These are phyloP conservation scores for Hemibagrus wyckioides DNA, from an alignment of 2,113 vertebrate genomes.

Conservation along the genomic window DNA sequence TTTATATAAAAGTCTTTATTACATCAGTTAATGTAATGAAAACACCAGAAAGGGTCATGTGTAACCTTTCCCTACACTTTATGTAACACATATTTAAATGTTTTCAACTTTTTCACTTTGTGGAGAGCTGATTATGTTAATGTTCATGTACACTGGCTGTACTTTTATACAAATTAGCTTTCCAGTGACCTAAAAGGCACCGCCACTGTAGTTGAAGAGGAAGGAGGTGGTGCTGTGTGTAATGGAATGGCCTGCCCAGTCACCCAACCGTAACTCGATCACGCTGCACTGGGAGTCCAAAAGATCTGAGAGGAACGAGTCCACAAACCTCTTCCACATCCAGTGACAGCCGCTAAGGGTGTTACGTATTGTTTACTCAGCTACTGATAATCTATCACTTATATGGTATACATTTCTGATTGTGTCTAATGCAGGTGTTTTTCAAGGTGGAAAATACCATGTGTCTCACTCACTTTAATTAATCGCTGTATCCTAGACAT, in stretches of 20 bases:
- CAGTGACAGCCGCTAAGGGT: background rate
- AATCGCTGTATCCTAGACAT: background rate
- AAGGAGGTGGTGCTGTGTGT: slow-evolving; percentile 3
- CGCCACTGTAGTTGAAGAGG: background rate
- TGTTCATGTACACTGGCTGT: background rate
- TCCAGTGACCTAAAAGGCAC: background rate
- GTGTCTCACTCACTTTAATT: background rate
- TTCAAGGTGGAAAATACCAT: background rate
- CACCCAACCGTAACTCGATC: background rate
- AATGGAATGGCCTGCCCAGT: background rate
- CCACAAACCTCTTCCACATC: background rate
- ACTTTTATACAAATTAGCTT: slow-evolving; percentile 4
- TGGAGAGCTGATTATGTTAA: background rate
- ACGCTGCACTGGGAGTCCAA: background rate
- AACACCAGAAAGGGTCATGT: background rate
- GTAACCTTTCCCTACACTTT: background rate
- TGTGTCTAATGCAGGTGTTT: background rate
- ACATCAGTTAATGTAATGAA: background rate
- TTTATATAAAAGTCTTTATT: background rate
- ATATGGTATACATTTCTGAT: too few species aligned
- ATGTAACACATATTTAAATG: background rate
- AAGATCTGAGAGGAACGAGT: background rate
- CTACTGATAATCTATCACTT: background rate
- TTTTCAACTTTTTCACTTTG: background rate
- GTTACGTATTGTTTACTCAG: background rate